phyloP scores from a whole-genome alignment of 2,797 vertebrate species.

The Molossus alvarezi region DNA sequence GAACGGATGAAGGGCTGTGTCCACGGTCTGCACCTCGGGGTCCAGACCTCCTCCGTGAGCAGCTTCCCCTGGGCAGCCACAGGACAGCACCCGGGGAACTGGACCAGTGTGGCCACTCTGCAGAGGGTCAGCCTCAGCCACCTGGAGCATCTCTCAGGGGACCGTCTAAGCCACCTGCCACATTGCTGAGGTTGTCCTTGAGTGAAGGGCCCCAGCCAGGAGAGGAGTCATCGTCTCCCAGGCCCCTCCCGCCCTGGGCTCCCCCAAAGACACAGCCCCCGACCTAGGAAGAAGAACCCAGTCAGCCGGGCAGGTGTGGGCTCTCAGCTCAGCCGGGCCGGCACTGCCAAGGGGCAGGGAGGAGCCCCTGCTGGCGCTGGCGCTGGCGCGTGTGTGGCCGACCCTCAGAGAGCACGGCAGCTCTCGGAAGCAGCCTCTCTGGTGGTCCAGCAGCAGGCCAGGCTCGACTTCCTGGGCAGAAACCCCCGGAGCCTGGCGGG shows the following conservation, averaged over 20 bases:
- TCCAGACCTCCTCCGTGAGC: not conserved
- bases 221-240: slow-evolving; percentile 2
- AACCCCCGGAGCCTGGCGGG: slow-evolving; percentile 78
- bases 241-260: not conserved
- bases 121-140: not conserved
- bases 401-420: not conserved
- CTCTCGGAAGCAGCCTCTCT: slow-evolving; percentile 87
- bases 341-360: not conserved
- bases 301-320: not conserved
- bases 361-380: not conserved
- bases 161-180: not conserved
- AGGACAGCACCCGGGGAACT: not conserved
- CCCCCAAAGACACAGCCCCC: not conserved
- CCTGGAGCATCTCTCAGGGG: not conserved
- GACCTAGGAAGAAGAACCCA: not conserved
- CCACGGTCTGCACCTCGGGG: not conserved
- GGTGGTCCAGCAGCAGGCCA: slow-evolving; percentile 88
- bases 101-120: not conserved
- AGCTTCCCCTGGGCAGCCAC: fast-evolving
- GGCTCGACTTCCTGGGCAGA: slow-evolving; percentile 86
- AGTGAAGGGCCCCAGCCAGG: not conserved
- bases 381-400: too few relatives aligned
- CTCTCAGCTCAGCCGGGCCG: not conserved
- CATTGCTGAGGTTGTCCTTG: not conserved
- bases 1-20: not conserved